Evolutionary conservation across 1,140 invertebrate species (phyloP).

Genomic region (Tetranychus urticae): DNA sequence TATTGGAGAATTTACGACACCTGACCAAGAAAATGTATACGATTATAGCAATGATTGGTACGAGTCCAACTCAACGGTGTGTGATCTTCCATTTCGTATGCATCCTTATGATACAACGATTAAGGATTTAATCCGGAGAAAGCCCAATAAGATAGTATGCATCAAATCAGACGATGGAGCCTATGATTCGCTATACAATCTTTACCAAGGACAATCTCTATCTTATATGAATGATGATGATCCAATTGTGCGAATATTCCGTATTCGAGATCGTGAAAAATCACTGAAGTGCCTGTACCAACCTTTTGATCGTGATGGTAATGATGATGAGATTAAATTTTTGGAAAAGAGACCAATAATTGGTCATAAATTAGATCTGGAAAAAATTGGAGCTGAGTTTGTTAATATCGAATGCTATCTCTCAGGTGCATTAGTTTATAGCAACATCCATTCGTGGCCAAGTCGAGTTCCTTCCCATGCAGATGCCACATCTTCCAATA

Average conservation of each 20-base stretch:
- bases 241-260: not conserved
- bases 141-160: not conserved
- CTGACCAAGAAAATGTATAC: not conserved
- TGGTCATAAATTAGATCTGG: not conserved
- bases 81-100: not conserved
- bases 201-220: not conserved
- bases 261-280: not conserved
- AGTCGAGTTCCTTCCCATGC: not conserved
- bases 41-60: not conserved
- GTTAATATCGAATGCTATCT: not conserved
- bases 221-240: not conserved
- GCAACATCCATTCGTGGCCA: not conserved
- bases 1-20: too few relatives aligned
- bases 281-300: not conserved
- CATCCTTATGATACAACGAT: not conserved
- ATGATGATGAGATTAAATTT: not conserved
- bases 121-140: not conserved
- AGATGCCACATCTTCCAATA: not conserved
- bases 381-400: not conserved
- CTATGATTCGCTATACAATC: not conserved
- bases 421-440: not conserved
- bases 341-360: not conserved
- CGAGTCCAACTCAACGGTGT: not conserved
- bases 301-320: not conserved
- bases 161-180: not conserved